A percentile compares a stretch with the other conserved stretches of the same genome.
These are phyloP conservation scores for Halichoeres trimaculatus DNA, from an alignment of 2,113 vertebrate genomes.

Conservation along the genomic window DNA sequence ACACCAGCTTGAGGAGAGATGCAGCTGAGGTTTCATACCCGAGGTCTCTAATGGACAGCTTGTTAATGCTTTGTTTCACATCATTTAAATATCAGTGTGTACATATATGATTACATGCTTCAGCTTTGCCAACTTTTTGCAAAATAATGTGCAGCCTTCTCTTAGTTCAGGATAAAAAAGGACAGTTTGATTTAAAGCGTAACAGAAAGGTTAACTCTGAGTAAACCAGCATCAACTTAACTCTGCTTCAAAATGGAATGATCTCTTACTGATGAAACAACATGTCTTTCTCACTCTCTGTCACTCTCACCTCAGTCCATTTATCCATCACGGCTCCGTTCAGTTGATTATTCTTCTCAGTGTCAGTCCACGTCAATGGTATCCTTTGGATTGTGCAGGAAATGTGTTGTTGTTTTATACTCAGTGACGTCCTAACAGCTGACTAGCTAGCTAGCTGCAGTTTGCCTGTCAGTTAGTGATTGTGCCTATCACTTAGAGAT, in stretches of 20 bases:
- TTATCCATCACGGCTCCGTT: conserved; percentile 44
- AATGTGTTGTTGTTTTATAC: conserved; percentile 56
- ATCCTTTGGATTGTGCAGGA: conserved; percentile 67
- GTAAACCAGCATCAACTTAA: conserved; percentile 27
- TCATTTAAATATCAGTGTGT: conserved; percentile 35
- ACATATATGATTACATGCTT: conserved; percentile 56
- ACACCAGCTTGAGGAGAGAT: conserved; percentile 35
- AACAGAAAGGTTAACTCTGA: not conserved
- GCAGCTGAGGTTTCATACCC: conserved; percentile 33
- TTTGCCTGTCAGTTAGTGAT: conserved; percentile 68
- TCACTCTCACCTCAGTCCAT: conserved; percentile 33
- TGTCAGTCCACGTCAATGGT: conserved; percentile 49
- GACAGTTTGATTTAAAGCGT: conserved; percentile 5
- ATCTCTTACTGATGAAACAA: conserved; percentile 11
- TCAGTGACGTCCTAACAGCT: conserved; percentile 64
- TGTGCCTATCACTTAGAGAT: conserved; percentile 70
- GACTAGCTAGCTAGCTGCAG: conserved; percentile 60
- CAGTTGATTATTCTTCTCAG: conserved; percentile 53
- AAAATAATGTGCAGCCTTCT: conserved; percentile 40
- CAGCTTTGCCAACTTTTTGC: conserved; percentile 48
- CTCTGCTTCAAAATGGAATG: conserved; percentile 12
- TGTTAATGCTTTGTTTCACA: conserved; percentile 34
- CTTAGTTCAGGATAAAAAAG: conserved; percentile 18
- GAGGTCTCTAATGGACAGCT: conserved; percentile 30
- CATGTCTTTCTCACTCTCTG: conserved; percentile 24